Conservation (phyloP, 2,888 invertebrate species). For the Ormyrus labotus region DNA sequence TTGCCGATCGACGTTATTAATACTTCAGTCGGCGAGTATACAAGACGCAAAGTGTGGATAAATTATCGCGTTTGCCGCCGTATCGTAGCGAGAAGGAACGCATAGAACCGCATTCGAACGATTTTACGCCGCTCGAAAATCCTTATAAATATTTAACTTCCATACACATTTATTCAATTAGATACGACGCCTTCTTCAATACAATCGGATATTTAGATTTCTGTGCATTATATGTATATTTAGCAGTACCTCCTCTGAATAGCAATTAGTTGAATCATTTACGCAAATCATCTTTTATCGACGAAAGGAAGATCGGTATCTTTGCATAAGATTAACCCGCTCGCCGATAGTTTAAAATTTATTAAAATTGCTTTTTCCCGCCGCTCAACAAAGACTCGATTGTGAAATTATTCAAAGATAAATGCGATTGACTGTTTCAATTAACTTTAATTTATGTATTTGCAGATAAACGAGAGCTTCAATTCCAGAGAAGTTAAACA, state of each 20-base stretch:
- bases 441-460: no score
- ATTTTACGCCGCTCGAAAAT: conserved; percentile 5
- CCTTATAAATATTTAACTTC: conserved; percentile 41
- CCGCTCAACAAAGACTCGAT: neutral
- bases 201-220: conserved; percentile 38
- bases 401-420: no score
- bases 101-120: neutral
- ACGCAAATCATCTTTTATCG: conserved; percentile 34
- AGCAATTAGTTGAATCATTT: conserved; percentile 37
- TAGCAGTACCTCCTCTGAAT: conserved; percentile 11
- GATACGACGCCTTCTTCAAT: conserved; percentile 1
- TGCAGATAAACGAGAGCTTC: no score
- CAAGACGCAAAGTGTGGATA: no score
- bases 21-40: no score
- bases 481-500: no score
- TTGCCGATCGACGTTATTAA: no score
- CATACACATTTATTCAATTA: conserved; percentile 40
- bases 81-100: no score
- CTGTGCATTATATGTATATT: conserved; percentile 40
- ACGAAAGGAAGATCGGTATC: conserved; percentile 27
- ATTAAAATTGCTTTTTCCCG: conserved; percentile 6
- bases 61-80: no score
- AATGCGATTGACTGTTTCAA: no score
- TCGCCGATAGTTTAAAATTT: conserved; percentile 8
- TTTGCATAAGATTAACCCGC: conserved; percentile 2